Evolutionary conservation across 2,888 invertebrate genomes (phyloP).

Genomic region (Tetheella fluctuosa): DNA sequence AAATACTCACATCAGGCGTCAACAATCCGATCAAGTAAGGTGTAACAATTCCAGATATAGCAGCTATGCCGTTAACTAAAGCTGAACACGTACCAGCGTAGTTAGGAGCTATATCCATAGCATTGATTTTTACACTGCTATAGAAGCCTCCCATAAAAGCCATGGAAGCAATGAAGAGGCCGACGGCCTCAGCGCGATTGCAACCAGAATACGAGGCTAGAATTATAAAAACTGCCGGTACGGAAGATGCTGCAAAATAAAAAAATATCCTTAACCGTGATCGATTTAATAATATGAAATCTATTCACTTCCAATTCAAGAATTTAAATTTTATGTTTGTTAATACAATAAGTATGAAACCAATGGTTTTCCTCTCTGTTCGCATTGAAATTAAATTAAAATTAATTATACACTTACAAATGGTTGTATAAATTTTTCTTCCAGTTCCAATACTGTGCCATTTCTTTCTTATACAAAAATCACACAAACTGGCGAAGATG

Average conservation of each 20-base stretch:
- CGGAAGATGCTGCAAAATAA: constrained; percentile 82
- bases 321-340: neutral
- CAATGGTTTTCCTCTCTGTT: neutral
- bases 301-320: constrained; percentile 19
- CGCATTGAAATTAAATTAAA: neutral
- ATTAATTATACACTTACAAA: constrained; percentile 83
- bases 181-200: constrained; percentile 73
- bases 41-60: constrained; percentile 85
- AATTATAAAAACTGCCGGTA: constrained; percentile 86
- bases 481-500: constrained; percentile 86
- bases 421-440: constrained; percentile 86
- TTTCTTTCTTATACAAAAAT: constrained; percentile 84
- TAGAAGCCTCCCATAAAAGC: constrained; percentile 88
- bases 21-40: constrained; percentile 85
- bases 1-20: constrained; percentile 83
- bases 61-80: constrained; percentile 85
- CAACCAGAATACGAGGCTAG: constrained; percentile 86
- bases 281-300: constrained; percentile 29
- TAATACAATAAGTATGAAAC: neutral
- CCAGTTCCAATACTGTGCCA: constrained; percentile 84
- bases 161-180: constrained; percentile 85
- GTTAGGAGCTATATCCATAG: constrained; percentile 86
- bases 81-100: constrained; percentile 87
- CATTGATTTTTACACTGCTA: constrained; percentile 87
- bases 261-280: constrained; percentile 46